These are phyloP conservation scores for Petroica traversi DNA, from an alignment of 2,113 vertebrate genomes.

Conservation along the genomic window DNA sequence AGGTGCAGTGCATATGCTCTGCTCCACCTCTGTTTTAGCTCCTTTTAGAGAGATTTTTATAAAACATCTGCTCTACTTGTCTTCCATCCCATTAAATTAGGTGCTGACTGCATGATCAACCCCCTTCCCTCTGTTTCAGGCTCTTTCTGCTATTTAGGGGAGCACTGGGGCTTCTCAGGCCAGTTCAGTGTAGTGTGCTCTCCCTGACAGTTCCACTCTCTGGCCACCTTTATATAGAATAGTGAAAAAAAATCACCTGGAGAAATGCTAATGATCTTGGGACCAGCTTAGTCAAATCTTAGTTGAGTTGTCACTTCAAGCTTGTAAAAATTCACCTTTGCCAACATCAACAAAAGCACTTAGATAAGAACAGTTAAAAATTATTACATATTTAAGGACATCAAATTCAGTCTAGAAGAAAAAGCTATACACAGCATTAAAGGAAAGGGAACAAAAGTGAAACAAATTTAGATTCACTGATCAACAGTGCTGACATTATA, in stretches of 20 bases:
- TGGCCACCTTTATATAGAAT: background rate
- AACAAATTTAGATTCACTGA: background rate
- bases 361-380: background rate
- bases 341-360: background rate
- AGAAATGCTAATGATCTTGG: background rate
- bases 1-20: background rate
- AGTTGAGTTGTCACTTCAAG: background rate
- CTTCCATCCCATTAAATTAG: background rate
- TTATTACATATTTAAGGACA: background rate
- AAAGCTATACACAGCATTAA: background rate
- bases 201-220: background rate
- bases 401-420: background rate
- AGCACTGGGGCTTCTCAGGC: background rate
- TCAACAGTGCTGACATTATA: background rate
- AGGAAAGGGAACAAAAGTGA: background rate
- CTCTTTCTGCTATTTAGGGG: background rate
- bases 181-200: background rate
- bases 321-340: background rate
- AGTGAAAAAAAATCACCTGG: background rate
- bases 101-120: background rate
- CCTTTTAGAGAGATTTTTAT: background rate
- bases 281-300: background rate
- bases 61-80: background rate
- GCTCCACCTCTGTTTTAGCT: background rate
- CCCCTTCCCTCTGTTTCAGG: background rate